Base-by-base conservation (phyloP, 2,888 invertebrate genomes). In the Hydroisotoma schaefferi region DNA sequence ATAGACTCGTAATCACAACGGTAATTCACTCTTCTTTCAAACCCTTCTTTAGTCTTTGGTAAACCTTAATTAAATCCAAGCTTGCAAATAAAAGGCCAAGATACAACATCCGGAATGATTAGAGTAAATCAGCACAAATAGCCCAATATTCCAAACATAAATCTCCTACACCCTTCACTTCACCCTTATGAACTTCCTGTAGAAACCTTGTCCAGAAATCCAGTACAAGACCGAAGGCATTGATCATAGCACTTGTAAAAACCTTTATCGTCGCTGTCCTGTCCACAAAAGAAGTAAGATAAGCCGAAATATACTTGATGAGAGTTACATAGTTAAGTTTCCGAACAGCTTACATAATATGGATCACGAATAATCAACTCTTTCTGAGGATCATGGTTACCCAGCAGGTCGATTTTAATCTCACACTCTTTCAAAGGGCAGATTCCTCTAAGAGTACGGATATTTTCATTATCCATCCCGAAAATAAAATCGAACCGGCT, bases 391-490 rank as follows among this genome's bases (percentile, higher is more conserved):
- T 94, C 92, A 79, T 86, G 93, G 63, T 86, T 84, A n/a, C 94
- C 94, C 51, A 97, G 82, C 55, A 93, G 79, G 23, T 88, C 79
- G 40, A 94, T 79, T 75, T 86, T 83, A 0, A 93, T 90, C 75
- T 83, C 87, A 60, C 82, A 79, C 25, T 80, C 79, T 55, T 80
- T 77, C n/a, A n/a, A n/a, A 1, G 90, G 88, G 29, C 86, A 84
- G 71, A 81, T 78, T 27, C 78, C 77, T 33, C 82, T 81, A 56
- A 91, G 77, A 46, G 74, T 74, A 73, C 73, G 71, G 79, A 95
- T 91, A 75, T 95, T 97, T 15, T 85, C 84, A 57, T 90, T 82
- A 76, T 97, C 97, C 94, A 95, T 95, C 6, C 94, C 95, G 80
- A 97, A 92, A 72, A 97, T 94, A 76, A 84, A 90, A 77, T 94